Percentiles rank a stretch among this genome's conserved stretches.
phyloP scores from a whole-genome alignment of 2,797 vertebrate species.

The Alfaro cultratus region DNA sequence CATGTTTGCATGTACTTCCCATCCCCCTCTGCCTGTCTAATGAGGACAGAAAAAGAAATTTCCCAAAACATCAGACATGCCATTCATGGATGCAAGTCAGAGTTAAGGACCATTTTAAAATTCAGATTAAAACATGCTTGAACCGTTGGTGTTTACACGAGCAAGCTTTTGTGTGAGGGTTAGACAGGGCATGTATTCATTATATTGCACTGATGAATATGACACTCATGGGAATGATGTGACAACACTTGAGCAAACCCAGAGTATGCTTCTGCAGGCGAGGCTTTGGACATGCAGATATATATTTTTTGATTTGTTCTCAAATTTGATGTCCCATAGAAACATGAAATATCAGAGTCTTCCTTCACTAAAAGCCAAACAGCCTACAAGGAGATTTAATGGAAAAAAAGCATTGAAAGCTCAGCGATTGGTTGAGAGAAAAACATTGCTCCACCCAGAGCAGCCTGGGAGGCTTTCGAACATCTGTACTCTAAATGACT shows the following conservation, averaged over 20 bases:
- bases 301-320: background rate
- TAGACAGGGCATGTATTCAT: background rate
- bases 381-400: background rate
- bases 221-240: conserved; percentile 8
- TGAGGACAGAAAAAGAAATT: conserved; percentile 5
- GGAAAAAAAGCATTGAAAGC: background rate
- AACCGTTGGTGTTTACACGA: background rate
- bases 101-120: background rate
- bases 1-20: background rate
- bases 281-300: background rate
- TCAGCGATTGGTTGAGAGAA: conserved; percentile 21
- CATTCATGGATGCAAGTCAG: background rate
- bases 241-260: conserved; percentile 8
- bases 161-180: background rate
- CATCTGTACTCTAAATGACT: conserved; percentile 69
- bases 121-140: background rate
- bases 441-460: conserved; percentile 22
- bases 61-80: background rate
- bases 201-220: conserved; percentile 2
- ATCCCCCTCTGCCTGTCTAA: background rate
- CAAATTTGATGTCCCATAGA: conserved; percentile 1
- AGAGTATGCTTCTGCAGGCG: background rate
- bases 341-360: background rate
- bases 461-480: conserved; percentile 38
- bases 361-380: background rate